Evolutionary conservation across 2,797 vertebrate species (phyloP), one percentile per base, ranked within the genome.

Genomic region (Simalia tracyae): DNA sequence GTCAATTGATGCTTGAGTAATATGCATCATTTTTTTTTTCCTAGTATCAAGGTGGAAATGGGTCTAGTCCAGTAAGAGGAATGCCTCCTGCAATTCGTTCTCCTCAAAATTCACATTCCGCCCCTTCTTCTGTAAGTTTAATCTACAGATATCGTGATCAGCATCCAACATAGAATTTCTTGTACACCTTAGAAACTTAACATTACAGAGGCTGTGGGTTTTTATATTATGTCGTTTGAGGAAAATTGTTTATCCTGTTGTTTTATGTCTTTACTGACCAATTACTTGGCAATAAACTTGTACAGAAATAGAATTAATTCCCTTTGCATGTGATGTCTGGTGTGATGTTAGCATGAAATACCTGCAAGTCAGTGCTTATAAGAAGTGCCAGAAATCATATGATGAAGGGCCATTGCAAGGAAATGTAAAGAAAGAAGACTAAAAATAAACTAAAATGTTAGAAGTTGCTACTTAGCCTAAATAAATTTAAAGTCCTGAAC

Each of bases 21-120:
- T 57, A 59, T 86, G 26, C 84, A n/a, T 36, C 50, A 9, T 19
- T 10, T 0, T 91, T 28, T 28, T 94, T 89, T 94, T 92, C 81
- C 10, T 93, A 99, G 99, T 99, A 99, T 97, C 99, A 99, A 97
- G 99, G 98, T 98, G 99, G 99, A 94, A 99, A 99, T 97, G 99
- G 99, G 95, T 99, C 99, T 93, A 99, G 99, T 98, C 99, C 99
- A 88, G 99, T 99, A 95, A 98, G 99, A 98, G 98, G 98, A 36
- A 97, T 99, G 93, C 98, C 98, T 94, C 98, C 98, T 93, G 98
- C 98, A 92, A 98, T 99, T 95, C 98, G 99, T 95, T 99, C 99
- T 91, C 99, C 99, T 95, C 99, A 99, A 95, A 99, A 99, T 96
- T 99, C 99, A 97, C 99, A 99, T 98, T 99, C 99, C 96, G 97